These are phyloP conservation scores for Girardia tigrina DNA, from an alignment of 2,888 invertebrate genomes.

Conservation along the genomic window DNA sequence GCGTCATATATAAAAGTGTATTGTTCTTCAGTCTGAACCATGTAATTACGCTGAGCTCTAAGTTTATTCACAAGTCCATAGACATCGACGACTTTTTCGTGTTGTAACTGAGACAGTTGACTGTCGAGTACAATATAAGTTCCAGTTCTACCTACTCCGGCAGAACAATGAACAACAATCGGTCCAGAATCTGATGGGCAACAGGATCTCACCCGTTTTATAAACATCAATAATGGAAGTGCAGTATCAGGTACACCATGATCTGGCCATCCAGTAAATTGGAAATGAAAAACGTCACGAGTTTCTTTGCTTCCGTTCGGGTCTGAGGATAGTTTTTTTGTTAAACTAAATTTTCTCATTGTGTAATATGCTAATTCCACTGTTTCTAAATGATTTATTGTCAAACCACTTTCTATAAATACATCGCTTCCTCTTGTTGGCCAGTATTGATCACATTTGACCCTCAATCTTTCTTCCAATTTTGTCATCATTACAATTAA, in stretches of 20 bases:
- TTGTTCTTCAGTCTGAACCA: slow-evolving; percentile 92
- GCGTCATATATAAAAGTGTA: slow-evolving; percentile 99
- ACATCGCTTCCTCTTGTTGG: slow-evolving; percentile 81
- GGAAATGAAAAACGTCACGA: slow-evolving; percentile 85
- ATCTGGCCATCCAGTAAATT: slow-evolving; percentile 99
- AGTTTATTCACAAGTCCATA: slow-evolving; percentile 96
- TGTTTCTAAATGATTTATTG: slow-evolving; percentile 78
- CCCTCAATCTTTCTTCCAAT: slow-evolving; percentile 82
- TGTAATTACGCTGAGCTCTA: slow-evolving; percentile 91
- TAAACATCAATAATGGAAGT: slow-evolving; percentile 89
- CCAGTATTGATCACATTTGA: slow-evolving; percentile 75
- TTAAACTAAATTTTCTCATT: slow-evolving; percentile 67
- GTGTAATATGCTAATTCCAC: slow-evolving; percentile 94
- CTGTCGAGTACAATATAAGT: slow-evolving; percentile 98
- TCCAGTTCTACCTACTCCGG: slow-evolving; percentile 78
- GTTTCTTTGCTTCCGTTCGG: slow-evolving; percentile 50
- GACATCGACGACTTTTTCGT: slow-evolving; percentile 93
- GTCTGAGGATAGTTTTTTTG: background rate
- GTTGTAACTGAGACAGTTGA: slow-evolving; percentile 87
- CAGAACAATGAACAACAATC: slow-evolving; percentile 76
- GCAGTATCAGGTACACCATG: slow-evolving; percentile 96
- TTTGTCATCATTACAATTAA: slow-evolving; percentile 99
- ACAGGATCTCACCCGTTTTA: slow-evolving; percentile 66
- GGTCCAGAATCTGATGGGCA: slow-evolving; percentile 79
- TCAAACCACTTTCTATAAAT: slow-evolving; percentile 71